Base-by-base conservation (phyloP, 2,797 vertebrate species). In the Pygocentrus nattereri region DNA sequence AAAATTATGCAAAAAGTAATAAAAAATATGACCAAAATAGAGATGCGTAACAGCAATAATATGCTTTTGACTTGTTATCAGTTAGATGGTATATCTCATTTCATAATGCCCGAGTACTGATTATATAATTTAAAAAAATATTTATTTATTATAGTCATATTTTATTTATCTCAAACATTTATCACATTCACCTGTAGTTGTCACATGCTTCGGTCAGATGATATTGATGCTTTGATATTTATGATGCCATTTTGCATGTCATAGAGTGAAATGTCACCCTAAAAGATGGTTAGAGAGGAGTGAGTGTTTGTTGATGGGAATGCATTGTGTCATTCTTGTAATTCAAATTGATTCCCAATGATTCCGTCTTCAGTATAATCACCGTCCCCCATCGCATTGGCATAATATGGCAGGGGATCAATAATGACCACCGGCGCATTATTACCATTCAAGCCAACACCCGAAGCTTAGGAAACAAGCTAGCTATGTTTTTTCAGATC, bases 361-460 rank as follows among this genome's bases (percentile, higher is more conserved):
- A 84, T 62, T 85, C 84, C 52, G 47, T 78, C 65, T 80, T 74
- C 81, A n/a, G n/a, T 88, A 73, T 92, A 91, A 93, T 89, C 91
- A 91, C 91, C 88, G 88, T 74, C 79, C 85, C 44, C 79, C 12
- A 88, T 86, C 80, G 86, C 74, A 81, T 80, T 93, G 93, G 93
- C 92, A 91, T 86, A 93, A 92, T 89, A 87, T 86, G 90, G 87
- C 67, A 91, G 88, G 44, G 75, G 88, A 87, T 94, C 93, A 89
- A 93, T 93, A 91, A 62, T 71, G 47, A 82, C 30, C 82, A 30
- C 41, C 30, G 30, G 78, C 62, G 82, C 85, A 78, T 84, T 85
- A 72, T n/a, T 27, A 62, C 34, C 50, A 62, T 65, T 64, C 41
- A 62, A 59, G n/a, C 23, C 11, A 50, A 58, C 18, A 52, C 12